These are phyloP conservation scores for Porites divaricata DNA, from an alignment of 92 coral and sea anemone species.

Conservation along the genomic window DNA sequence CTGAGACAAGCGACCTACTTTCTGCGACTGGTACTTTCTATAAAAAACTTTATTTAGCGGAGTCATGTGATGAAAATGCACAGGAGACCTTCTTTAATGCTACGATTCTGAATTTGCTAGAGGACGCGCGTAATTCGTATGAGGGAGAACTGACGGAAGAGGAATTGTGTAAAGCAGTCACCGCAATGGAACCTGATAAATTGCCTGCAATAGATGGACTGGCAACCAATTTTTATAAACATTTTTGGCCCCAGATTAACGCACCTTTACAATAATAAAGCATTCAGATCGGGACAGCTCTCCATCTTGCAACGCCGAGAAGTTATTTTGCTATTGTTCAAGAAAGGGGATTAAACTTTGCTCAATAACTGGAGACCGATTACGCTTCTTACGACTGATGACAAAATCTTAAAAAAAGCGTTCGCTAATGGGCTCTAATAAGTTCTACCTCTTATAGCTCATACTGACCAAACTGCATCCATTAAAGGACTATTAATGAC, in stretches of 20 bases:
- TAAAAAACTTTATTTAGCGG: slow-evolving; percentile 21
- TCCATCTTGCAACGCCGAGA: slow-evolving; percentile 32
- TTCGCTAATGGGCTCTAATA: slow-evolving; percentile 28
- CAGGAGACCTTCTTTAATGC: slow-evolving; percentile 11
- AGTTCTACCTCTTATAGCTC: background rate
- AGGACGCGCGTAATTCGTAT: background rate
- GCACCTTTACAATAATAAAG: background rate
- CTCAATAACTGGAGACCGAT: slow-evolving; percentile 50
- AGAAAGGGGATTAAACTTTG: slow-evolving; percentile 28
- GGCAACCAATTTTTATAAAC: slow-evolving; percentile 15
- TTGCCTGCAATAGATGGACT: slow-evolving; percentile 17
- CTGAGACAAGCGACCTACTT: background rate
- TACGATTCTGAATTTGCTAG: background rate
- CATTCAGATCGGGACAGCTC: background rate
- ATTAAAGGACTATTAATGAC: slow-evolving; percentile 36
- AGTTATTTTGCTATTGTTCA: slow-evolving; percentile 8
- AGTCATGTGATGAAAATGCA: background rate
- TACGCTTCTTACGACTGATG: slow-evolving; percentile 22
- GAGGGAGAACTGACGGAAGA: background rate
- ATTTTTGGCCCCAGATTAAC: slow-evolving; percentile 3
- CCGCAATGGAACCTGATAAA: slow-evolving; percentile 19
- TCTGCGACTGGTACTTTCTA: slow-evolving; percentile 13
- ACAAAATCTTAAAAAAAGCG: slow-evolving; percentile 22
- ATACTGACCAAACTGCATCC: slow-evolving; percentile 33
- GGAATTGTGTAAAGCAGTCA: background rate